phyloP scores from a whole-genome alignment of 2,113 vertebrate species.

The Xenopus laevis region DNA sequence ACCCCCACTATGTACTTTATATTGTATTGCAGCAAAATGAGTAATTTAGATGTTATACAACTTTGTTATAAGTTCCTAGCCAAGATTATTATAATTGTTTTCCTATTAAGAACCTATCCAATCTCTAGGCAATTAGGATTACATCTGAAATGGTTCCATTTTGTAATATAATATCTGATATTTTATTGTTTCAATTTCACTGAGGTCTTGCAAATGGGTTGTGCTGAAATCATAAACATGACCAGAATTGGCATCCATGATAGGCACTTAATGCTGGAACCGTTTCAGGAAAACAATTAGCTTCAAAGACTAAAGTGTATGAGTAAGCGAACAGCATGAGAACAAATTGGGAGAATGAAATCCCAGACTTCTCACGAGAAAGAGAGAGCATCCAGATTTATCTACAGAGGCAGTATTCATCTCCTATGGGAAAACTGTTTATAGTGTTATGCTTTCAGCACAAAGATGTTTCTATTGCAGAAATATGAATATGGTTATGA shows the following conservation, averaged over 20 bases:
- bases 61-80: too few relatives aligned
- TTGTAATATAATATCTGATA: not conserved
- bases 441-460: not conserved
- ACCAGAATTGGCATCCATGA: conserved; percentile 23
- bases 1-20: too few relatives aligned
- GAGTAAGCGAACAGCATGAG: conserved; percentile 15
- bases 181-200: not conserved
- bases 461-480: too few relatives aligned
- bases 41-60: too few relatives aligned
- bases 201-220: not conserved
- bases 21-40: too few relatives aligned
- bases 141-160: not conserved
- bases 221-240: conserved; percentile 15
- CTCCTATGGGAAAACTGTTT: conserved; percentile 14
- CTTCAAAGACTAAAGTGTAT: conserved; percentile 2
- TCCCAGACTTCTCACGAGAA: not conserved
- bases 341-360: conserved; percentile 34
- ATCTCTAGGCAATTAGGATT: not conserved
- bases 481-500: too few relatives aligned
- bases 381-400: not conserved
- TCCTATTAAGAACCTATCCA: too few relatives aligned
- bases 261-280: conserved; percentile 16
- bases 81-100: too few relatives aligned
- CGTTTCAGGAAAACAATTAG: conserved; percentile 27
- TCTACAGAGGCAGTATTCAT: not conserved